phyloP scores from a whole-genome alignment of 2,113 vertebrate genomes.

The Cottus gobio region DNA sequence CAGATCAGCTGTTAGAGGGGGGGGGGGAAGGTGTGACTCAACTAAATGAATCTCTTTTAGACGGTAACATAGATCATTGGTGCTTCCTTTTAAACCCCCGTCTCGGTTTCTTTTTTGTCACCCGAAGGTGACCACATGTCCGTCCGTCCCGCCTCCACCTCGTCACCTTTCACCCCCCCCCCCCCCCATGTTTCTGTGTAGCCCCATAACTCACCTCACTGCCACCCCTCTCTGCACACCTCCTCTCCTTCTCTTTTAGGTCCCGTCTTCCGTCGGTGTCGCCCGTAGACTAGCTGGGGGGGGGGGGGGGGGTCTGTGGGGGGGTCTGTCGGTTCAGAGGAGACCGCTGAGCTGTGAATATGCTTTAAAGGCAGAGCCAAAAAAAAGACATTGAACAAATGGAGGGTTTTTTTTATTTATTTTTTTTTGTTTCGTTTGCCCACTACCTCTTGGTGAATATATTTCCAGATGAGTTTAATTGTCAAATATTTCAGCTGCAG shows the following conservation, averaged over 20 bases:
- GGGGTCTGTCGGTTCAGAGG: constrained; percentile 50
- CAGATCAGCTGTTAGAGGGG: constrained; percentile 38
- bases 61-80: constrained; percentile 69
- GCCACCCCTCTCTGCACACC: constrained; percentile 45
- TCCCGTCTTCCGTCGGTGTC: constrained; percentile 66
- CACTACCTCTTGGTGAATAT: constrained; percentile 66
- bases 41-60: constrained; percentile 57
- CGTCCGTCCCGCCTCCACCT: constrained; percentile 43
- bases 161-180: constrained; percentile 57
- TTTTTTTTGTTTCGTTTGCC: constrained; percentile 47
- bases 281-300: constrained; percentile 47
- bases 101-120: constrained; percentile 52
- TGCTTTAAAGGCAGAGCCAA: constrained; percentile 64
- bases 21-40: constrained; percentile 26
- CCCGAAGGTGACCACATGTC: constrained; percentile 44
- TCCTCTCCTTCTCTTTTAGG: constrained; percentile 50
- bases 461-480: constrained; percentile 48
- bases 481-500: constrained; percentile 31
- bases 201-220: constrained; percentile 61
- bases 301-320: too few species aligned
- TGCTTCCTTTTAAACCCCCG: constrained; percentile 77
- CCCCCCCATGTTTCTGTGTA: constrained; percentile 45
- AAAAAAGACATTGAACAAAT: constrained; percentile 52
- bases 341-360: constrained; percentile 77
- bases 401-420: constrained; percentile 14